Base-by-base conservation (phyloP, 2,888 invertebrate genomes). In the Tachina grossa region DNA sequence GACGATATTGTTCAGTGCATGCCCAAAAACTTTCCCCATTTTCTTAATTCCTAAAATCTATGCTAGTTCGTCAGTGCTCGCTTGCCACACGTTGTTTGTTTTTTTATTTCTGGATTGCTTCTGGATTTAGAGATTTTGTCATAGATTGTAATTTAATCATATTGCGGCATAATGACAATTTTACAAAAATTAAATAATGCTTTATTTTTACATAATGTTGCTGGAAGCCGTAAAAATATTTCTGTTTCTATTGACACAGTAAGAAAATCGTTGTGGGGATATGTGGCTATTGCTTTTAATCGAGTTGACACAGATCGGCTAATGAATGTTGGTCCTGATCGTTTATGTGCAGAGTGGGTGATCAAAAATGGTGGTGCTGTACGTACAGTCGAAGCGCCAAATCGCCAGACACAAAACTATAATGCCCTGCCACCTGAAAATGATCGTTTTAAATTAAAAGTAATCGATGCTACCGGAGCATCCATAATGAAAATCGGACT, bases 271-370 rank as follows among this genome's bases (percentile, higher is more conserved):
- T 0, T 92, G 1, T 92, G 93, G 93, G 90, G 89, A 2, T 93
- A 92, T 88, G 92, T 93, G n/a, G 91, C 92, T 0, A 84, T 91
- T 14, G 93, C 93, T 0, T 96, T 96, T 89, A 96, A 96, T 90
- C 94, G 93, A 83, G 95, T 97, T 0, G 97, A 97, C 89, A 89
- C 92, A 3, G 93, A 95, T 0, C 94, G 97, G 51, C 93, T 96
- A 51, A 93, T 95, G 90, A 90, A 93, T 88, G 94, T 98, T 57
- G 99, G 99, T 0, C 95, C 98, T 0, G 97, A 99, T 91, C 93
- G 97, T 74, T 88, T 92, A 0, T 98, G 98, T 92, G 98, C 98
- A 0, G 99, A 99, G 93, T 99, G 99, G 99, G 93, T 99, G 9
- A 93, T 99, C 43, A 94, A 96, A 87, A 98, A 98, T 93, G 98